phyloP scores from a whole-genome alignment of 2,797 vertebrate genomes.

The Spinus olivaceus region DNA sequence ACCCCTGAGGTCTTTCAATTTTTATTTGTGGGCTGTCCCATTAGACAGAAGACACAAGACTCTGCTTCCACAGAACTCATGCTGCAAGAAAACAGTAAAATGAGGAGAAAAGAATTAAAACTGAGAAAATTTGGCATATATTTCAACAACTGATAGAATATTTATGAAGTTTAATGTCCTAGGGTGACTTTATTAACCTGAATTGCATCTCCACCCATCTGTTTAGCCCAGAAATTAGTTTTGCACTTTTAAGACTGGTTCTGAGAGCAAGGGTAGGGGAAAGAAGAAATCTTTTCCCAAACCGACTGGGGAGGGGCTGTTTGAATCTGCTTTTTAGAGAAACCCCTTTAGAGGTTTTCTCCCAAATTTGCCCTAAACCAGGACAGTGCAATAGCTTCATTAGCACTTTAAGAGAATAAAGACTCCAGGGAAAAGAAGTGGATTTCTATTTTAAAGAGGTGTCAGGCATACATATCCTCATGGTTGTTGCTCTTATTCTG shows the following conservation, averaged over 20 bases:
- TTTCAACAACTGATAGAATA: background rate
- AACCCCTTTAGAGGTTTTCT: background rate
- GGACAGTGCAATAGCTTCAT: background rate
- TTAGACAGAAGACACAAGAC: background rate
- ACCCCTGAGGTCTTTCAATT: background rate
- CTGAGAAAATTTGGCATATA: background rate
- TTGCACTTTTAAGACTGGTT: background rate
- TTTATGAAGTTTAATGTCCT: background rate
- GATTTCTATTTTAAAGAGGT: background rate
- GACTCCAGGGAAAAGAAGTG: no score
- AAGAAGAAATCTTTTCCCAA: background rate
- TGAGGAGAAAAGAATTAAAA: fast-evolving
- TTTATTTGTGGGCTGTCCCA: background rate
- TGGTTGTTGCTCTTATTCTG: background rate
- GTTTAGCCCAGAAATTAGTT: background rate
- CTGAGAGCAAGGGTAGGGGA: background rate
- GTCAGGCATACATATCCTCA: background rate
- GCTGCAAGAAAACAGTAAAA: background rate
- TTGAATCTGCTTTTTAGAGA: background rate
- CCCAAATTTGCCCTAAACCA: background rate
- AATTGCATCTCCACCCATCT: background rate
- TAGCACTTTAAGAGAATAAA: background rate
- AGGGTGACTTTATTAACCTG: background rate
- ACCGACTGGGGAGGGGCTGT: background rate
- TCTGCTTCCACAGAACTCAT: background rate